These are phyloP conservation scores for Ambastaia sidthimunki DNA, from an alignment of 2,797 vertebrate genomes.

Conservation along the genomic window DNA sequence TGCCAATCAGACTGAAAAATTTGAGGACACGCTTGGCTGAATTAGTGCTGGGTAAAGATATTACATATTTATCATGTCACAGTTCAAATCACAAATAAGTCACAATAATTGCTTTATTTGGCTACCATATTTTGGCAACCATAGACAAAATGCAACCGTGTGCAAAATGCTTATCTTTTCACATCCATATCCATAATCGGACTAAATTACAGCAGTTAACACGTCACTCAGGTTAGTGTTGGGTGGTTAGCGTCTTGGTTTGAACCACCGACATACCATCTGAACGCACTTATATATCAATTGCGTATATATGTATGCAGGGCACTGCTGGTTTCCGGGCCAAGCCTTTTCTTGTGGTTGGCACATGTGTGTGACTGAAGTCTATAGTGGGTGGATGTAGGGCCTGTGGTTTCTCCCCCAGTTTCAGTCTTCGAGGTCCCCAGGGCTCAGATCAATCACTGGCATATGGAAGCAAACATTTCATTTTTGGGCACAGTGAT, in stretches of 20 bases:
- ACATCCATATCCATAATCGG: neutral
- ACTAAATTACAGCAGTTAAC: slow-evolving; percentile 26
- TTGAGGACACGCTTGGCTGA: slow-evolving; percentile 65
- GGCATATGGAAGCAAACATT: slow-evolving; percentile 66
- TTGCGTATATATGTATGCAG: slow-evolving; percentile 57
- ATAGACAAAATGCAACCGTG: no score
- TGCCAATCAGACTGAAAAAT: slow-evolving; percentile 70
- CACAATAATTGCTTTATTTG: no score
- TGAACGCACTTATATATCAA: slow-evolving; percentile 37
- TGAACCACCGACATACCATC: slow-evolving; percentile 2
- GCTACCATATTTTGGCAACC: no score
- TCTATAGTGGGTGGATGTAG: slow-evolving; percentile 69
- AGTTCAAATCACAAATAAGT: no score
- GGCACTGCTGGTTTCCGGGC: slow-evolving; percentile 79
- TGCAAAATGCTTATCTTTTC: neutral
- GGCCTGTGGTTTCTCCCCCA: slow-evolving; percentile 63
- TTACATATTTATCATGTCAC: no score
- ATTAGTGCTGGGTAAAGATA: slow-evolving; percentile 48
- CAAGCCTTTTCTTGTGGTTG: slow-evolving; percentile 82
- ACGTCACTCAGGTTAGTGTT: slow-evolving; percentile 18
- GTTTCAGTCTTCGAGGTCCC: slow-evolving; percentile 65
- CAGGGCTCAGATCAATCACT: slow-evolving; percentile 75
- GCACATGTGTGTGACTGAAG: slow-evolving; percentile 81
- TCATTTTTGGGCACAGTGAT: slow-evolving; percentile 72
- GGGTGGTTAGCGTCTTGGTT: neutral